phyloP scores from a whole-genome alignment of 2,113 vertebrate genomes.

The Cygnus buccinator region DNA sequence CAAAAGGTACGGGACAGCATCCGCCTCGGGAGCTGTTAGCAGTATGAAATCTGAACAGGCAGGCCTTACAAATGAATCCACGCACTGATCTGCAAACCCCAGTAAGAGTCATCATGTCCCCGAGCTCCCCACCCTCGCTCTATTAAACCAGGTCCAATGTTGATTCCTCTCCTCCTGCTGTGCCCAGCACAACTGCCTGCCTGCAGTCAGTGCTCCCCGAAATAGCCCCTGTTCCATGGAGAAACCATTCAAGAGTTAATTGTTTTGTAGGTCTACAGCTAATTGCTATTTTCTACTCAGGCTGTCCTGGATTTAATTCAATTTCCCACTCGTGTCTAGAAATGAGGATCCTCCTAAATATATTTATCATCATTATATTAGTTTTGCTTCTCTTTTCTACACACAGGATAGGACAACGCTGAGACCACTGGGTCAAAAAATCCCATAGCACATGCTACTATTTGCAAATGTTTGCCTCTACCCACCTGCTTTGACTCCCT shows the following conservation, averaged over 20 bases:
- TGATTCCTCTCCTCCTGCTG: background rate
- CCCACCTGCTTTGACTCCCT: rapidly evolving
- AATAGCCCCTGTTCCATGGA: background rate
- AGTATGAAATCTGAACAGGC: background rate
- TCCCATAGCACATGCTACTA: rapidly evolving
- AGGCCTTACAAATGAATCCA: background rate
- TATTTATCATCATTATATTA: background rate
- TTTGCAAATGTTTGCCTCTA: rapidly evolving
- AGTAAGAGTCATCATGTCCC: background rate
- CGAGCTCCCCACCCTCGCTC: background rate
- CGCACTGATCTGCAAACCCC: background rate
- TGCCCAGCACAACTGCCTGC: background rate
- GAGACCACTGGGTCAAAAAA: background rate
- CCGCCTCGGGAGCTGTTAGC: background rate
- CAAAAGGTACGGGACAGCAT: background rate
- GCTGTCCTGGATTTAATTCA: background rate
- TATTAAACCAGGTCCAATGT: background rate
- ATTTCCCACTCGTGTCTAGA: background rate
- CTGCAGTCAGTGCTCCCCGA: background rate
- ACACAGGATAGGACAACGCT: background rate
- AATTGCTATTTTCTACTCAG: background rate
- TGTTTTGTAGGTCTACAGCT: background rate
- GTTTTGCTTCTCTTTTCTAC: background rate
- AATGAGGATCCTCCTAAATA: background rate
- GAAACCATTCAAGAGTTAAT: background rate